Evolutionary conservation across 1,140 invertebrate genomes (phyloP).

Genomic region (Leguminivora glycinivorella): DNA sequence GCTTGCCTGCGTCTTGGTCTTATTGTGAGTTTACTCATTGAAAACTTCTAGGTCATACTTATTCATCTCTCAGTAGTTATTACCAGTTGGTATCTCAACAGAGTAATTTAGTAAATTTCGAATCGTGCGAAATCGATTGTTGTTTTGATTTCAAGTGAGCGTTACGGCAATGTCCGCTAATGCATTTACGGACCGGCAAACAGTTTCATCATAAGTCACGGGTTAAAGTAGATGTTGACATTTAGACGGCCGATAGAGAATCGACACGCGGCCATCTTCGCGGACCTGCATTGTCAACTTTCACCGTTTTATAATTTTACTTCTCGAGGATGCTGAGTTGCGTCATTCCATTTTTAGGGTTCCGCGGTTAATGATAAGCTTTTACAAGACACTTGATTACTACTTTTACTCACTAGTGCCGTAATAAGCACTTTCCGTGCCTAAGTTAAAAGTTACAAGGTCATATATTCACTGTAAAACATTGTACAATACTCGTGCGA

Average conservation of each 20-base stretch:
- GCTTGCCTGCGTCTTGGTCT: too few relatives aligned
- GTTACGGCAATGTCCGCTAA: background rate
- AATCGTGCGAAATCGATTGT: background rate
- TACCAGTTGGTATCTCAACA: too few relatives aligned
- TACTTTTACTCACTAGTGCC: too few relatives aligned
- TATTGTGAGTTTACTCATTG: too few relatives aligned
- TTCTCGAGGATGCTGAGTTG: slow-evolving; percentile 52
- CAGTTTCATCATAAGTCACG: slow-evolving; percentile 22
- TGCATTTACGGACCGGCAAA: background rate
- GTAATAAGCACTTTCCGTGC: too few relatives aligned
- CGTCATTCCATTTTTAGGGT: slow-evolving; percentile 48
- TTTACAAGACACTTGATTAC: too few relatives aligned
- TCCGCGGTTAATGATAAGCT: too few relatives aligned
- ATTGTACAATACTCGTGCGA: too few relatives aligned
- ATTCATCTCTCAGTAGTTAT: too few relatives aligned
- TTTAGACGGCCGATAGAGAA: slow-evolving; percentile 44
- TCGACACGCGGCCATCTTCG: slow-evolving; percentile 33
- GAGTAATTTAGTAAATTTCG: background rate
- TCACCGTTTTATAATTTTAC: slow-evolving; percentile 64
- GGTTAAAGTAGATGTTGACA: slow-evolving; percentile 38
- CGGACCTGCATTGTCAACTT: slow-evolving; percentile 53
- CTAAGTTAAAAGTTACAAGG: too few relatives aligned
- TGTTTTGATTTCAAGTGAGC: background rate
- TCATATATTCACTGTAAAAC: too few relatives aligned
- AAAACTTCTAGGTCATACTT: too few relatives aligned